phyloP scores from a whole-genome alignment of 2,113 vertebrate genomes.

The Chiloscyllium plagiosum region DNA sequence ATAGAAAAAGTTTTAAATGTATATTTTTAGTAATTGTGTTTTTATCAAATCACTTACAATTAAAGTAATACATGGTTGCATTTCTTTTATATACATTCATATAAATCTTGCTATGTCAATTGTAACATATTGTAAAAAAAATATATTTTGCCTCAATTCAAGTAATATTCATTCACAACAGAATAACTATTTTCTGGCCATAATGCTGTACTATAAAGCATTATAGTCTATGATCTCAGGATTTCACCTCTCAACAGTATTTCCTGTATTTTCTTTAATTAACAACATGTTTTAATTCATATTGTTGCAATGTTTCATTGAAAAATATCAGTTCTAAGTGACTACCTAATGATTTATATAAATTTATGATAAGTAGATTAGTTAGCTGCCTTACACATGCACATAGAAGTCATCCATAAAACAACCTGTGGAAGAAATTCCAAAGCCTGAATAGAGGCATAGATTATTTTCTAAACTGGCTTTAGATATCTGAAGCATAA shows the following conservation, averaged over 20 bases:
- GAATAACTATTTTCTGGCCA: not conserved
- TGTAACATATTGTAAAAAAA: not conserved
- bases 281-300: not conserved
- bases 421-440: not conserved
- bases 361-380: not conserved
- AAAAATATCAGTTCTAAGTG: not conserved
- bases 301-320: not conserved
- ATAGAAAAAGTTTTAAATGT: not conserved
- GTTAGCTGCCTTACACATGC: not conserved
- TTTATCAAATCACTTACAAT: not conserved
- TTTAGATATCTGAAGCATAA: too few relatives aligned
- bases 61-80: conserved; percentile 11
- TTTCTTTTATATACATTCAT: not conserved
- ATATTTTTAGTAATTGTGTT: conserved; percentile 10
- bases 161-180: not conserved
- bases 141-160: not conserved
- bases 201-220: not conserved
- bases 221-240: not conserved
- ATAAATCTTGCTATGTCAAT: not conserved
- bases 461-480: too few relatives aligned
- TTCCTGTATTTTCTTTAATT: not conserved
- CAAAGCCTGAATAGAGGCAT: not conserved
- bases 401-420: not conserved
- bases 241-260: not conserved
- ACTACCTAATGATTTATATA: not conserved